phyloP scores from a whole-genome alignment of 2,888 invertebrate species.

The Boloria euphrosyne region DNA sequence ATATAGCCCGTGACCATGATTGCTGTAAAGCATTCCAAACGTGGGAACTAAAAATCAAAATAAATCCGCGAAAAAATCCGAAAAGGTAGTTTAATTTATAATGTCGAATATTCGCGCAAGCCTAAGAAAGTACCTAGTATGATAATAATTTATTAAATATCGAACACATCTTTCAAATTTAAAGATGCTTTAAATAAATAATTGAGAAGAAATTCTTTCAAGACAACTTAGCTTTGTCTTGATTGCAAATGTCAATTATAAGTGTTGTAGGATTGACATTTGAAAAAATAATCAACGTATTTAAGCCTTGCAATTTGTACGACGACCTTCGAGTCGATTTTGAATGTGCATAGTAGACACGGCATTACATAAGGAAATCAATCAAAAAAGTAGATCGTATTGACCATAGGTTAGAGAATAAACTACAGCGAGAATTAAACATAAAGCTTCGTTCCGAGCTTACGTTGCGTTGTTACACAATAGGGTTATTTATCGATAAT shows the following conservation, averaged over 20 bases:
- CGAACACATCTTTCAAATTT: no score
- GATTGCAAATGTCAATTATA: constrained; percentile 29
- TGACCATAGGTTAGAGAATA: constrained; percentile 14
- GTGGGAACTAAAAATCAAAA: no score
- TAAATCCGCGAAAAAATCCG: no score
- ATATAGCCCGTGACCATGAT: no score
- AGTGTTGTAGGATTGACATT: constrained; percentile 31
- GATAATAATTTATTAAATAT: no score
- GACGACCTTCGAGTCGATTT: constrained; percentile 33
- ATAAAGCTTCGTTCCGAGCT: constrained; percentile 12
- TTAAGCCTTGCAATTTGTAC: constrained; percentile 23
- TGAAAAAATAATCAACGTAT: constrained; percentile 32
- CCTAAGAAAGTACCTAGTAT: no score
- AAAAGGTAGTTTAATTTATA: no score
- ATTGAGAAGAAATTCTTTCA: no score
- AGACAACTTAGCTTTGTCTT: constrained; percentile 7
- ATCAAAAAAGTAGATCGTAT: constrained; percentile 22
- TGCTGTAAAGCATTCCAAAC: no score
- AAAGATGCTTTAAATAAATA: no score
- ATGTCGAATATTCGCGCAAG: no score
- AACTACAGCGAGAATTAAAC: constrained; percentile 3
- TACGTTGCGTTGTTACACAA: constrained; percentile 19
- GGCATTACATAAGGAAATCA: constrained; percentile 6
- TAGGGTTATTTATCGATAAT: constrained; percentile 17
- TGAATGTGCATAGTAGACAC: constrained; percentile 30